These are phyloP conservation scores for Potorous gilbertii DNA, from an alignment of 2,797 vertebrate genomes.

Conservation along the genomic window DNA sequence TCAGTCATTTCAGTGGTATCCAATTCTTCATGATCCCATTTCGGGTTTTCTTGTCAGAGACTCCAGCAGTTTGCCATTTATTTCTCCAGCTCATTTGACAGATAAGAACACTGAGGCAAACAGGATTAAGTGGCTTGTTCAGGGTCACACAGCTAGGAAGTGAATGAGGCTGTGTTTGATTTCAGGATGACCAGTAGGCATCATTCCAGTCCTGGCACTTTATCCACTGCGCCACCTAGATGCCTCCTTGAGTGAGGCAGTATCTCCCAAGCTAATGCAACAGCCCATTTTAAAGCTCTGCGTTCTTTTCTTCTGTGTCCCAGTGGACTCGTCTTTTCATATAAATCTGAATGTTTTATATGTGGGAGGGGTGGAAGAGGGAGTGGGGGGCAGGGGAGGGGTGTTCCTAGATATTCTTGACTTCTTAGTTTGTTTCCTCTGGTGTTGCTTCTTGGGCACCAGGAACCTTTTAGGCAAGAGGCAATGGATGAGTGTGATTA, in stretches of 20 bases:
- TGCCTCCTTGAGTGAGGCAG: background rate
- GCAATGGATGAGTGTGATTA: slow-evolving; percentile 22
- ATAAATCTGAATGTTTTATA: slow-evolving; percentile 16
- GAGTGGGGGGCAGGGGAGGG: too few species aligned
- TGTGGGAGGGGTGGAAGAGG: too few species aligned
- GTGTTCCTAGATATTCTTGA: background rate
- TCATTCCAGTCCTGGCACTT: slow-evolving; percentile 27
- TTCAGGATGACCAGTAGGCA: background rate
- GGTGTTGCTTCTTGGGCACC: slow-evolving; percentile 45
- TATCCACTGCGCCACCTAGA: slow-evolving; percentile 39
- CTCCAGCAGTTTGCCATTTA: background rate
- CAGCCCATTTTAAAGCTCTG: slow-evolving; percentile 29
- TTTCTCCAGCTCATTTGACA: background rate
- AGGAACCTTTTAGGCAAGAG: slow-evolving; percentile 40
- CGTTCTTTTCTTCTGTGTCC: slow-evolving; percentile 45
- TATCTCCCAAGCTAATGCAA: background rate
- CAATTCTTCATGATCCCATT: background rate
- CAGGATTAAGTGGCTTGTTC: background rate
- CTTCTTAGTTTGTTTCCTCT: slow-evolving; percentile 25
- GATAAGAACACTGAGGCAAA: background rate
- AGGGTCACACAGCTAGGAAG: background rate
- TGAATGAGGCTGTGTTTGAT: background rate
- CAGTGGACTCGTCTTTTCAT: slow-evolving; percentile 27
- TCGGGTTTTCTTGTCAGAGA: background rate
- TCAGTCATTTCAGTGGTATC: background rate